Base-by-base conservation (phyloP, 2,113 vertebrate genomes). In the Oxyruncus cristatus region DNA sequence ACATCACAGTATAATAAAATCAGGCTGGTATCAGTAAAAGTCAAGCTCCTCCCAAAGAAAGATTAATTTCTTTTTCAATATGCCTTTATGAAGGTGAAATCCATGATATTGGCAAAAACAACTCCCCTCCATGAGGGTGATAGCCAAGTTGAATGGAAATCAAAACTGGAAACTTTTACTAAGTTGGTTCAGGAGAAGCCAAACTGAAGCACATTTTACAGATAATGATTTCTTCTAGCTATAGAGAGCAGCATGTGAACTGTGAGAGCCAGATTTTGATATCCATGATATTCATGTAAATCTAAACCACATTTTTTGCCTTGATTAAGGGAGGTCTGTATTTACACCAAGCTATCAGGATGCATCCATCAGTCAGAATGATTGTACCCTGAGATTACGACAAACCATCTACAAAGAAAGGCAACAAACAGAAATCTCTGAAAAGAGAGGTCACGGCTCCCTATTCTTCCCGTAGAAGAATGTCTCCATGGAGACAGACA, bases 401-500 rank as follows among this genome's bases (percentile, higher is more conserved):
- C 42, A 79, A 89, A 75, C 49, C 83, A 47, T n/a, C 52, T 53
- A 70, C 33, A 73, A 83, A 77, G 63, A 85, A n/a, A 66, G 46
- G 37, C 24, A 90, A 88, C 27, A 85, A 92, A 89, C 18, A 55
- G 55, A 93, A 95, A 73, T 27, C 39, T 90, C 58, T 26, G 50
- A 83, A 52, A 21, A 90, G 18, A 35, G 71, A 90, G 88, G 92
- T 97, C 95, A 77, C 1, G 0, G 55, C 18, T 49, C 47, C 56
- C 68, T 86, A 90, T 93, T 93, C 67, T 83, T 95, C 81, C 55
- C n/a, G 22, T 41, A 86, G 59, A 93, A 95, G n/a, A 96, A 96
- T 88, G 59, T 95, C 94, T 95, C 94, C 92, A 96, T 96, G 93
- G 95, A 96, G 95, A 96, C 93, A 97, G 95, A 97, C 94, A 88